These are phyloP conservation scores for Oryzias celebensis DNA, from an alignment of 2,113 vertebrate genomes.

Conservation along the genomic window DNA sequence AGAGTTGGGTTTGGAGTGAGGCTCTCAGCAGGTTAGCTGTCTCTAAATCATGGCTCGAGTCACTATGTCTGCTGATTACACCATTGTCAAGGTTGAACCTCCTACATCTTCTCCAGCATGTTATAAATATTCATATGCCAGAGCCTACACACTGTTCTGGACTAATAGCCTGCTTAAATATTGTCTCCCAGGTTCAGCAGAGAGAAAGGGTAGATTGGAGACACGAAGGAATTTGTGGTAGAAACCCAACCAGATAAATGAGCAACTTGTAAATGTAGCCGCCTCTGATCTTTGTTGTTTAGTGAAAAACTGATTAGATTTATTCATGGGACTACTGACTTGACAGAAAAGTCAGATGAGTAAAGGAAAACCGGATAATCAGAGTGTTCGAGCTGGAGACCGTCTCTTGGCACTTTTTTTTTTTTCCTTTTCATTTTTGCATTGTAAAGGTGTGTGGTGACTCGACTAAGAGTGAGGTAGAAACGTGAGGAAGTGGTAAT, in stretches of 20 bases:
- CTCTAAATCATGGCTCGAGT: conserved; percentile 69
- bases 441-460: conserved; percentile 60
- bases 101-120: conserved; percentile 66
- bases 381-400: conserved; percentile 16
- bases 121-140: conserved; percentile 80
- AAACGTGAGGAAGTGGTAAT: conserved; percentile 79
- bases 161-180: conserved; percentile 69
- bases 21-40: conserved; percentile 62
- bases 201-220: conserved; percentile 12
- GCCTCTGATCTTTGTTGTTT: conserved; percentile 15
- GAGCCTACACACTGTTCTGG: conserved; percentile 63
- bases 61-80: conserved; percentile 71
- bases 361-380: conserved; percentile 14
- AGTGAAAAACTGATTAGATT: conserved; percentile 19
- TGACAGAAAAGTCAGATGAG: conserved; percentile 15
- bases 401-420: conserved; percentile 24
- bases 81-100: conserved; percentile 74
- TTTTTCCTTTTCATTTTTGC: conserved; percentile 37
- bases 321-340: conserved; percentile 22
- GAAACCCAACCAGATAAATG: conserved; percentile 16
- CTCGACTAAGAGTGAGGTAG: conserved; percentile 46
- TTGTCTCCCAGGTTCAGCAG: conserved; percentile 42
- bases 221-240: conserved; percentile 7
- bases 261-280: conserved; percentile 18
- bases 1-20: conserved; percentile 64